Conservation (phyloP, 2,797 vertebrate genomes). For the Muraenolepis orangiensis region DNA sequence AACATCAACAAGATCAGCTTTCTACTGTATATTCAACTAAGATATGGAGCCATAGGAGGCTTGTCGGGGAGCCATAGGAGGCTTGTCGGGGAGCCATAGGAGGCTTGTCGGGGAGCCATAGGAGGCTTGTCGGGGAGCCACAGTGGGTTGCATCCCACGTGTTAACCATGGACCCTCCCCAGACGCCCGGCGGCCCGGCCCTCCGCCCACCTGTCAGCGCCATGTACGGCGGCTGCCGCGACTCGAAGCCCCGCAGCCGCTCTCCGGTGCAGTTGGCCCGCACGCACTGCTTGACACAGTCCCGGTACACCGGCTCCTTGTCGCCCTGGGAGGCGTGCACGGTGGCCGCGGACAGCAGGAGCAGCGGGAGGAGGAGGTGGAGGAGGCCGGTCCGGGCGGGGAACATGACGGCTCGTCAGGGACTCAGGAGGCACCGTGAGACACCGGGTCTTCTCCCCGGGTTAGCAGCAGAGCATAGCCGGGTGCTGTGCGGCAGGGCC, state of each 20-base stretch:
- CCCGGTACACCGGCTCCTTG: slow-evolving; percentile 91
- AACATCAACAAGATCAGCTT: neutral
- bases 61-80: neutral
- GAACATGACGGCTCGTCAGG: slow-evolving; percentile 42
- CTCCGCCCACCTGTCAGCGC: slow-evolving; percentile 83
- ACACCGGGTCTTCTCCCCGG: neutral
- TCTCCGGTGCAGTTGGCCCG: slow-evolving; percentile 88
- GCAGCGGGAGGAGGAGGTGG: slow-evolving; percentile 58
- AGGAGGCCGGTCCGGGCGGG: slow-evolving; percentile 55
- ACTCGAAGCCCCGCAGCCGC: slow-evolving; percentile 83
- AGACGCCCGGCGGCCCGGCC: neutral
- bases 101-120: neutral
- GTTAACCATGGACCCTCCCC: neutral
- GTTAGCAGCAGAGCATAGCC: neutral
- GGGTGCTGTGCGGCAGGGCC: neutral
- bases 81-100: neutral
- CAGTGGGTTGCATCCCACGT: neutral
- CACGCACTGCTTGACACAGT: slow-evolving; percentile 86
- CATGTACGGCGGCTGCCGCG: slow-evolving; percentile 92
- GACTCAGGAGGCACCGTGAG: neutral
- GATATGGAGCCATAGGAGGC: neutral
- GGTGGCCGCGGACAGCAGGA: slow-evolving; percentile 54
- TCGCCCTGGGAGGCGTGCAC: slow-evolving; percentile 83
- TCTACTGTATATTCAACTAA: neutral
- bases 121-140: neutral